Evolutionary conservation across 2,113 vertebrate species (phyloP).

Genomic region (Glaucomys volans): DNA sequence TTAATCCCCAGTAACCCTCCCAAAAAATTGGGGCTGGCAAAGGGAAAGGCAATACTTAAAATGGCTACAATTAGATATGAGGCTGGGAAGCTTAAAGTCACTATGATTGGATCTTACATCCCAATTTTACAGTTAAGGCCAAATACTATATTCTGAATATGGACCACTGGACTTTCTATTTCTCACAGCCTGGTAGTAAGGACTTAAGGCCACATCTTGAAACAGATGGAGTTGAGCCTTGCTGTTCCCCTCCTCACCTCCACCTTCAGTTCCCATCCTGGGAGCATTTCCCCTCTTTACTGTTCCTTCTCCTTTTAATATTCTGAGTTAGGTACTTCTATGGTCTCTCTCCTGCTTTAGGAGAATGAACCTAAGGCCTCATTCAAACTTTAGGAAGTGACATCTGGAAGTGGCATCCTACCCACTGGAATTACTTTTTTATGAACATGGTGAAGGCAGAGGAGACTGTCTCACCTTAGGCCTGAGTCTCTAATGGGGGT

Average conservation of each 20-base stretch:
- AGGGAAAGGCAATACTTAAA: too few relatives aligned
- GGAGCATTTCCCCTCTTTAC: neutral
- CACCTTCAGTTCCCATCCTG: neutral
- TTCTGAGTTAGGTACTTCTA: neutral
- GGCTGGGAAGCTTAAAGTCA: too few relatives aligned
- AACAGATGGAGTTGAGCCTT: neutral
- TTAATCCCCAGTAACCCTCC: too few relatives aligned
- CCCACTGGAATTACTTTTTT: neutral
- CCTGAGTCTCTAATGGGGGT: neutral
- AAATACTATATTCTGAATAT: too few relatives aligned
- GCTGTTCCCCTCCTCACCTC: neutral
- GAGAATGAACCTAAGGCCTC: conserved; percentile 1
- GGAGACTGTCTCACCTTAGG: neutral
- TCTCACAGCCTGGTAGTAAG: neutral
- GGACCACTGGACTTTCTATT: too few relatives aligned
- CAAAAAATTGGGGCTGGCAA: too few relatives aligned
- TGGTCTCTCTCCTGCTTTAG: neutral
- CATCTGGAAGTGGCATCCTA: neutral
- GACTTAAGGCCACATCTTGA: neutral
- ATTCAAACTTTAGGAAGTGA: neutral
- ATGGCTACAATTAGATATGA: too few relatives aligned
- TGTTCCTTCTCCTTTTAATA: neutral
- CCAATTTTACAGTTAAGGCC: too few relatives aligned
- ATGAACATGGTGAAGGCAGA: neutral
- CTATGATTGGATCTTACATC: too few relatives aligned